Evolutionary conservation across 53 echinoderm and acorn worm species (phyloP).

Genomic region (Pentamera pediparva): DNA sequence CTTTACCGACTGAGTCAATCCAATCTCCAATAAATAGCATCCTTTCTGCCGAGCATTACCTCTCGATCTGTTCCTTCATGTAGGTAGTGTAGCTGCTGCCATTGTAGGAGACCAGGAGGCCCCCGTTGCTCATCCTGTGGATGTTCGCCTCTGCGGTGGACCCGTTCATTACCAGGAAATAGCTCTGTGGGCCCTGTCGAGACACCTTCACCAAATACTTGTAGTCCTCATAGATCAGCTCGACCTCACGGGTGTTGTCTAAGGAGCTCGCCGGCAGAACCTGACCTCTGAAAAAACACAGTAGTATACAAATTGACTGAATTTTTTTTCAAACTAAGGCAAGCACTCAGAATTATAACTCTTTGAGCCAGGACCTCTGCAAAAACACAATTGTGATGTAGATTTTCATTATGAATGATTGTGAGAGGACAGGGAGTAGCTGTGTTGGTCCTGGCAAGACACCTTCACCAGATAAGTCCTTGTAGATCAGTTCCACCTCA

Average conservation of each 20-base stretch:
- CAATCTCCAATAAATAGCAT: no score
- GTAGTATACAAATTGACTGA: no score
- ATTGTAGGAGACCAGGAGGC: conserved; percentile 81
- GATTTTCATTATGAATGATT: no score
- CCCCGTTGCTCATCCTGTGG: conserved; percentile 78
- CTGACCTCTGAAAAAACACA: conserved; percentile 97
- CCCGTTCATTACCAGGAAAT: conserved; percentile 70
- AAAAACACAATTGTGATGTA: no score
- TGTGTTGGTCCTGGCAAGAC: no score
- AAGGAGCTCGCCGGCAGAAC: conserved; percentile 64
- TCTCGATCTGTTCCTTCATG: conserved; percentile 94
- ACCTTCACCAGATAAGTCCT: no score
- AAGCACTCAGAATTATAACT: no score
- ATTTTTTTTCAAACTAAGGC: no score
- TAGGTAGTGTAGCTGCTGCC: conserved; percentile 90
- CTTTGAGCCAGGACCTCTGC: no score
- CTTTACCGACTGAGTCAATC: no score
- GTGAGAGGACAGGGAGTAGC: no score
- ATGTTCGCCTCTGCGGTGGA: conserved; percentile 73
- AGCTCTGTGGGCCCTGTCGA: conserved; percentile 77
- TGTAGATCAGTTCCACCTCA: conserved; percentile 92
- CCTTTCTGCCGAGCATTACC: no score
- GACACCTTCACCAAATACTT: conserved; percentile 77
- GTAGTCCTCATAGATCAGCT: conserved; percentile 85
- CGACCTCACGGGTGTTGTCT: conserved; percentile 78